These are phyloP conservation scores for Drosophila ohnishii DNA, from an alignment of 1,140 invertebrate species.

Conservation along the genomic window DNA sequence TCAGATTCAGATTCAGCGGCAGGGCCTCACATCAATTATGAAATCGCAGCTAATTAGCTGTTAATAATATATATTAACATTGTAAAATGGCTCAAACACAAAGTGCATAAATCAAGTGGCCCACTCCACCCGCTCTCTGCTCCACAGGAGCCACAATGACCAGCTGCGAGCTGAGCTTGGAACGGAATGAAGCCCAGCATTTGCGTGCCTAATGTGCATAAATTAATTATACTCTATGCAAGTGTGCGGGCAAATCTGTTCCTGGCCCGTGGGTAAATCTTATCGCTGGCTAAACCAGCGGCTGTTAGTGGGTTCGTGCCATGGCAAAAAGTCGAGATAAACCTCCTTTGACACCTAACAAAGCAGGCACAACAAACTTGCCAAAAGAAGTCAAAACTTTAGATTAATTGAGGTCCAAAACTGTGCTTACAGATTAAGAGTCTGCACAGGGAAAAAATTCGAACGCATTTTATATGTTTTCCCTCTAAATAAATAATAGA, in stretches of 20 bases:
- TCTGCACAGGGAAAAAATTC: background rate
- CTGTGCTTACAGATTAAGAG: background rate
- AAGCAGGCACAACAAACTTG: conserved; percentile 59
- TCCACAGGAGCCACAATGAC: conserved; percentile 41
- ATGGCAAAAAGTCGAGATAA: conserved; percentile 58
- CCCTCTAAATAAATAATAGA: background rate
- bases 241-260: conserved; percentile 16
- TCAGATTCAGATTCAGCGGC: background rate
- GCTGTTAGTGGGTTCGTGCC: conserved; percentile 56
- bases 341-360: conserved; percentile 51
- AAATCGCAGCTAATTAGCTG: conserved; percentile 76
- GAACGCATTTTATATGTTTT: too few relatives aligned
- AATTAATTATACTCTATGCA: conserved; percentile 63
- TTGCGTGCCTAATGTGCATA: conserved; percentile 76
- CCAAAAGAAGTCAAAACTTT: conserved; percentile 58
- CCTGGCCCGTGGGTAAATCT: conserved; percentile 36
- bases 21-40: conserved; percentile 47
- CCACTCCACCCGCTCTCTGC: background rate
- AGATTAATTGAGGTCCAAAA: conserved; percentile 62
- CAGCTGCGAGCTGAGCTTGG: conserved; percentile 12
- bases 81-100: conserved; percentile 59
- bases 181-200: conserved; percentile 56
- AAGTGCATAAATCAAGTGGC: conserved; percentile 73
- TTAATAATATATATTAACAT: conserved; percentile 80
- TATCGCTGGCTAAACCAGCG: conserved; percentile 66